Conservation (phyloP, 1,140 invertebrate genomes). For the Drosophila nebulosa region DNA sequence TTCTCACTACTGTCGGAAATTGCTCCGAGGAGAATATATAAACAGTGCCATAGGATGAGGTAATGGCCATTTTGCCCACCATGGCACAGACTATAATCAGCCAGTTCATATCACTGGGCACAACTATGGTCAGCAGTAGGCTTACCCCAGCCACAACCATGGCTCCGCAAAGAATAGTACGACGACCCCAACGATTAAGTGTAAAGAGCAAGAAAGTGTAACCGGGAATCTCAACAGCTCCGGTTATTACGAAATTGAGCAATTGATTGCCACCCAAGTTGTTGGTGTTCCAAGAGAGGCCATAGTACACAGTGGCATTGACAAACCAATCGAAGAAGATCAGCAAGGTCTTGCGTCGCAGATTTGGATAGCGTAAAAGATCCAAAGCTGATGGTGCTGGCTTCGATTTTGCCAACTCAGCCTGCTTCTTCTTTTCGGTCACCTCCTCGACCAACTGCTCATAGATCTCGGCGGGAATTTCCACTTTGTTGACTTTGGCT, state of each 20-base stretch:
- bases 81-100: slow-evolving; percentile 87
- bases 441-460: slow-evolving; percentile 83
- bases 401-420: slow-evolving; percentile 53
- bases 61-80: slow-evolving; percentile 91
- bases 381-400: slow-evolving; percentile 84
- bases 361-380: slow-evolving; percentile 86
- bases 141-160: slow-evolving; percentile 87
- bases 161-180: slow-evolving; percentile 85
- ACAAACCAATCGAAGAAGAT: slow-evolving; percentile 92
- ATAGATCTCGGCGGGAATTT: slow-evolving; percentile 84
- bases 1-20: slow-evolving; percentile 91
- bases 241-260: slow-evolving; percentile 89
- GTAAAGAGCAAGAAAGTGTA: slow-evolving; percentile 87
- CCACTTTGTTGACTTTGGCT: slow-evolving; percentile 85
- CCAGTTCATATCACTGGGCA: slow-evolving; percentile 84
- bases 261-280: slow-evolving; percentile 89
- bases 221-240: slow-evolving; percentile 89
- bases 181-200: slow-evolving; percentile 88
- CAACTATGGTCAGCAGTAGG: slow-evolving; percentile 84
- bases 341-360: slow-evolving; percentile 87
- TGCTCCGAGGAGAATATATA: slow-evolving; percentile 92
- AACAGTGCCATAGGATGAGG: slow-evolving; percentile 89
- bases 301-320: slow-evolving; percentile 91
- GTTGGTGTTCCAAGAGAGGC: slow-evolving; percentile 90
- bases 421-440: slow-evolving; percentile 59